Conservation (phyloP, 2,113 vertebrate genomes). For the Pterophyllum scalare region DNA sequence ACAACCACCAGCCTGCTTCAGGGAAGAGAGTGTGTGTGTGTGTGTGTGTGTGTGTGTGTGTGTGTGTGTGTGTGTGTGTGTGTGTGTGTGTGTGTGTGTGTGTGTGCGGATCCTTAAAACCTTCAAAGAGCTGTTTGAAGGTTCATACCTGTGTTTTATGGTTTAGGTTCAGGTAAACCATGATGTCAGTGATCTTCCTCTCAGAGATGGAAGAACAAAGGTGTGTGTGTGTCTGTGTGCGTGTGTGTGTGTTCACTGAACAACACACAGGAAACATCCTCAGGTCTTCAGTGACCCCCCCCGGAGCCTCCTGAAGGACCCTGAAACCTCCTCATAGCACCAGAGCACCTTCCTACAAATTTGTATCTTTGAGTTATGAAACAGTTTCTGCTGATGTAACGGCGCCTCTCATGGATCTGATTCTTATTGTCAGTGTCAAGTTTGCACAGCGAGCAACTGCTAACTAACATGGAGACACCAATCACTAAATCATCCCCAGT, state of each 20-base stretch:
- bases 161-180: background rate
- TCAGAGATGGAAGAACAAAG: background rate
- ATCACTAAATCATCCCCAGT: background rate
- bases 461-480: background rate
- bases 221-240: background rate
- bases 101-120: background rate
- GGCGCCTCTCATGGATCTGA: background rate
- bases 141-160: background rate
- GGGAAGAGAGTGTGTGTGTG: background rate
- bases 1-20: conserved; percentile 1
- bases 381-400: background rate
- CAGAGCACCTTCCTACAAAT: background rate
- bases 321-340: background rate
- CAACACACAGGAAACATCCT: background rate
- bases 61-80: background rate
- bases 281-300: background rate
- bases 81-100: background rate
- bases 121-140: conserved; percentile 2
- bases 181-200: background rate
- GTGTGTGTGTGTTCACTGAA: background rate
- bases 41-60: background rate
- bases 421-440: background rate
- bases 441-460: background rate
- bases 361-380: background rate
- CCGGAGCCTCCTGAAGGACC: background rate